Conservation (phyloP, 2,113 vertebrate genomes). For the Oryzias melastigma region DNA sequence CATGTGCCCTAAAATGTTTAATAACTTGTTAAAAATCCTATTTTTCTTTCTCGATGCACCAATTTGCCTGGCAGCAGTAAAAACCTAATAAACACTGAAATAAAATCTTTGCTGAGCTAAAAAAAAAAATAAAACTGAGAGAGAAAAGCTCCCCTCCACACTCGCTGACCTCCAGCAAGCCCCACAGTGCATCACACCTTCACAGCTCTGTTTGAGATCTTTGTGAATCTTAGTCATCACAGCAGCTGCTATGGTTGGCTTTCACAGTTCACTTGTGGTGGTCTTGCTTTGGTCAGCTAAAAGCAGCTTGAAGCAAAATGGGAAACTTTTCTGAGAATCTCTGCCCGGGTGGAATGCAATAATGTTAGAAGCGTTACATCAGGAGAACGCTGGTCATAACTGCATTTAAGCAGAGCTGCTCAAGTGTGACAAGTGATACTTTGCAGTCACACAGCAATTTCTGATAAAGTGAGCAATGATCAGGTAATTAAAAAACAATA, state of each 20-base stretch:
- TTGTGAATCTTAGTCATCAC: conserved; percentile 34
- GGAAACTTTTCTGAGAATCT: conserved; percentile 2
- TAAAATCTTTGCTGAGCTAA: not conserved
- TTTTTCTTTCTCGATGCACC: too few species aligned
- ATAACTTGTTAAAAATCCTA: too few species aligned
- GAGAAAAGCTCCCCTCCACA: conserved; percentile 1
- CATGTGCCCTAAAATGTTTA: too few species aligned
- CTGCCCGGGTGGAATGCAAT: not conserved
- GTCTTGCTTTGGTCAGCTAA: conserved; percentile 2
- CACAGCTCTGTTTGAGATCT: conserved; percentile 9
- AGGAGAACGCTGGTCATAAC: not conserved
- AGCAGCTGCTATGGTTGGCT: conserved; percentile 7
- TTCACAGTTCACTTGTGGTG: conserved; percentile 34
- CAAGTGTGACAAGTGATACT: not conserved
- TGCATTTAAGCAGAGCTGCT: conserved; percentile 1
- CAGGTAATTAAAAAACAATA: not conserved
- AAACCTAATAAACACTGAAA: not conserved
- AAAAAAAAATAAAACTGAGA: not conserved
- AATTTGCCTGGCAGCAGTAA: too few species aligned
- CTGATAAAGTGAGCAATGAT: not conserved
- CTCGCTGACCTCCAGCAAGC: not conserved
- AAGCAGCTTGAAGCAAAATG: conserved; percentile 24
- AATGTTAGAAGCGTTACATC: conserved; percentile 10
- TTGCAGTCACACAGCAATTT: not conserved
- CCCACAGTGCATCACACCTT: conserved; percentile 12